phyloP scores from a whole-genome alignment of 2,797 vertebrate species.

The Anguilla anguilla region DNA sequence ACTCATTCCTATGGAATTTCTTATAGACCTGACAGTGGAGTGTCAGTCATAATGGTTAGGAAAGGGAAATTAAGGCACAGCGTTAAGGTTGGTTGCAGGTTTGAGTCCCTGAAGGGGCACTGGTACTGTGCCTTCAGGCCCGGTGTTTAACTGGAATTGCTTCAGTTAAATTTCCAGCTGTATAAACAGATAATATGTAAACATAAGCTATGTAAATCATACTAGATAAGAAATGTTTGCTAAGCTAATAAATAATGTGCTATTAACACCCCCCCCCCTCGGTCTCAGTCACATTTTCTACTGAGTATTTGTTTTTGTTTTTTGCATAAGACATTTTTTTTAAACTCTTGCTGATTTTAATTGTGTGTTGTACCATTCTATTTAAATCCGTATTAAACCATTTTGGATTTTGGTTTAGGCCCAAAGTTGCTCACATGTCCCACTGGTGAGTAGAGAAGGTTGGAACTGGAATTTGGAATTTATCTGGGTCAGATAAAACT shows the following conservation, averaged over 20 bases:
- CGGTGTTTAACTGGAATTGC: not conserved
- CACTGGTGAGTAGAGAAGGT: not conserved
- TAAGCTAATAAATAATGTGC: slow-evolving; percentile 19
- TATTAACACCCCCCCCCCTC: slow-evolving; percentile 2
- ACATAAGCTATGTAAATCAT: slow-evolving; percentile 14
- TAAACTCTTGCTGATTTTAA: slow-evolving; percentile 1
- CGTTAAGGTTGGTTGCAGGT: not conserved
- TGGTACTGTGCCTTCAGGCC: not conserved
- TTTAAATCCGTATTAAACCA: not conserved
- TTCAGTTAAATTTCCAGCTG: slow-evolving; percentile 11
- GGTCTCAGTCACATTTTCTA: not conserved
- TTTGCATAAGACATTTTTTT: slow-evolving; percentile 14
- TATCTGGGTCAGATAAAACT: not conserved
- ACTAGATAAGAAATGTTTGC: slow-evolving; percentile 16
- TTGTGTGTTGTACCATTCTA: not conserved
- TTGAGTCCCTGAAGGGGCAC: not conserved
- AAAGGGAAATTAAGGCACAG: not conserved
- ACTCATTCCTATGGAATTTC: not conserved
- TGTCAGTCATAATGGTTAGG: not conserved
- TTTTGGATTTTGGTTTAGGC: not conserved
- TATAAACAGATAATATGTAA: slow-evolving; percentile 19
- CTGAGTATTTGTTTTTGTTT: not conserved
- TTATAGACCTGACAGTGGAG: not conserved
- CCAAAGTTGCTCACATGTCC: no score
- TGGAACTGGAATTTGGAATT: not conserved